Base-by-base conservation (phyloP, 2,888 invertebrate species). In the Tinea trinotella region DNA sequence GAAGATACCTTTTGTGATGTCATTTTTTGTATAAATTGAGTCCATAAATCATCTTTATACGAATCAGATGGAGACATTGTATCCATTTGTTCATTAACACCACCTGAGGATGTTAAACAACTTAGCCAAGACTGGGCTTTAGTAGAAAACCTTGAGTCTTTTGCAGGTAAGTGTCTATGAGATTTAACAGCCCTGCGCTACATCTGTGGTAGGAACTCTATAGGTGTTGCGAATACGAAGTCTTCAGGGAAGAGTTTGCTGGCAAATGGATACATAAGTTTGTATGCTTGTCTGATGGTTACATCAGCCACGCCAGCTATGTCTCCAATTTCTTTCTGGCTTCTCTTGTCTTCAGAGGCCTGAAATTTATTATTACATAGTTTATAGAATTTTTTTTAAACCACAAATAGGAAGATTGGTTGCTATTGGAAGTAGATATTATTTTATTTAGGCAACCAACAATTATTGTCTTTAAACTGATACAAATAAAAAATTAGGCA, bases 271-370 rank as follows among this genome's bases (percentile, higher is more conserved):
- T 96, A 95, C 96, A 99, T 97, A 30, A 97, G 88, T 75, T 98
- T 98, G 83, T 99, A 99, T 0, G 98, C 96, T 71, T 98, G 98
- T 20, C 97, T 88, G 62, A 99, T 98, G 0, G 99, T 99, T 10
- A 97, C 98, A 74, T 99, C 99, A 2, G 99, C 99, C 0, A 98
- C 98, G 34, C 99, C 99, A 30, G 99, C 98, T 62, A 98, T 96
- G 68, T 99, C 98, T 0, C 98, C 98, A 62, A 99, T 99, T 83
- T 99, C 99, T 76, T 97, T 98, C 72, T 97, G 97, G 59, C 95
- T 95, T 63, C 95, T 91, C 71, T 98, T 95, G 69, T 96, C 94
- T 63, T 95, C 96, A 0, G 96, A 97, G 0, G 98, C 97, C 92
- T 92, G 73, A 46, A 79, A 76, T 40, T 7, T 7, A 40, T 40